Percentiles rank a stretch among this genome's conserved stretches.
Conservation (phyloP, 2,797 vertebrate genomes). For the Psittacula derbiana region DNA sequence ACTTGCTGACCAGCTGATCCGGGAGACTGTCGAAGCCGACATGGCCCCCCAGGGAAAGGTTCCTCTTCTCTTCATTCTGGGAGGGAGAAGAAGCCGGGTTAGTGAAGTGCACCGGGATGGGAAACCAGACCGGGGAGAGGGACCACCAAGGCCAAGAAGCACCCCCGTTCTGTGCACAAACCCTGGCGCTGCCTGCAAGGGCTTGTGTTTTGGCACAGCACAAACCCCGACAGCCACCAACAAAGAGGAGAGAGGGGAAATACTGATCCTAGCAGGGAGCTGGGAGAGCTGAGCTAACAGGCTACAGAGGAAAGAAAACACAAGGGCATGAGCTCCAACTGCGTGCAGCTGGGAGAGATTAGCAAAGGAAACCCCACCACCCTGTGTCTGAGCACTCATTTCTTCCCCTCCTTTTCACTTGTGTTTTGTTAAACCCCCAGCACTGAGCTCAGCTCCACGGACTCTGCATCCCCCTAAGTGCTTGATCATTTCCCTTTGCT, state of each 20-base stretch:
- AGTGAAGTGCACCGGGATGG: background rate
- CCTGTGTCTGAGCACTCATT: background rate
- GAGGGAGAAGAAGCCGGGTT: background rate
- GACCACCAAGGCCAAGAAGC: background rate
- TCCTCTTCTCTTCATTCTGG: conserved; percentile 92
- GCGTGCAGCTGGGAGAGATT: background rate
- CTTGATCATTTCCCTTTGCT: background rate
- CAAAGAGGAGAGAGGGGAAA: background rate
- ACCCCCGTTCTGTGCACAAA: background rate
- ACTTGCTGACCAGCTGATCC: conserved; percentile 98
- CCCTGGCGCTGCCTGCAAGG: background rate
- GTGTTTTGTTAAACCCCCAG: background rate
- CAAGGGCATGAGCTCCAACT: background rate
- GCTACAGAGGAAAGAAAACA: background rate
- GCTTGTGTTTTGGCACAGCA: background rate
- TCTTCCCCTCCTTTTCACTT: background rate
- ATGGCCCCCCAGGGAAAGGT: conserved; percentile 91
- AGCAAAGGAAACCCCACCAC: background rate
- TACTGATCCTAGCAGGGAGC: background rate
- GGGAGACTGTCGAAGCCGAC: conserved; percentile 98
- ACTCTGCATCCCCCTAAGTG: background rate
- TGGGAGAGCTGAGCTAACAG: background rate
- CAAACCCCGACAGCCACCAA: background rate
- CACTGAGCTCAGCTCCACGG: background rate
- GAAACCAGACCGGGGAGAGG: background rate